phyloP scores from a whole-genome alignment of 2,888 invertebrate genomes.

The Chrysina gloriosa region DNA sequence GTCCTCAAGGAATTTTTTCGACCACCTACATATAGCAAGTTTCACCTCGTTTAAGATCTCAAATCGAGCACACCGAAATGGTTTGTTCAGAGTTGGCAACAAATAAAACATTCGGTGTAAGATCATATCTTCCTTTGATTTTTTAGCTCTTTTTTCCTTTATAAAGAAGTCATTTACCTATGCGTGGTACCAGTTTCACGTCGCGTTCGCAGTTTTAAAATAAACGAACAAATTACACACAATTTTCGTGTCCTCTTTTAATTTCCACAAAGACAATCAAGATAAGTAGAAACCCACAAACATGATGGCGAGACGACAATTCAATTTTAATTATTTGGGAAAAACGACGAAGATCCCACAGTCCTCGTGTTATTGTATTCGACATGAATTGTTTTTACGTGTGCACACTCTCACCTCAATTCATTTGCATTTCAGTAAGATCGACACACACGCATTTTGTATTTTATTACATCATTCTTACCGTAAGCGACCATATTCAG shows the following conservation, averaged over 20 bases:
- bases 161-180: too few species aligned
- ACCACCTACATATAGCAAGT: too few species aligned
- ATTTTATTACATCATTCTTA: constrained; percentile 27
- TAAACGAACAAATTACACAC: too few species aligned
- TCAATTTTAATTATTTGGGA: neutral
- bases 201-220: neutral
- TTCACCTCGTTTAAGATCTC: too few species aligned
- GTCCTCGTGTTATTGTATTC: neutral
- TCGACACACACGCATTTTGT: constrained; percentile 3
- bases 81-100: too few species aligned
- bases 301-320: neutral
- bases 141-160: too few species aligned
- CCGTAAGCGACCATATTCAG: constrained; percentile 25
- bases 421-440: constrained; percentile 15
- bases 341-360: neutral
- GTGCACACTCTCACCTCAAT: neutral
- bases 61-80: too few species aligned
- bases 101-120: too few species aligned
- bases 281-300: neutral
- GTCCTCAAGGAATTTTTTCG: too few species aligned
- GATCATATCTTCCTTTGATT: too few species aligned
- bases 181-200: too few species aligned
- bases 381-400: neutral
- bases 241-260: too few species aligned
- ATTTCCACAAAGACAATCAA: neutral